Base-by-base conservation (phyloP, 2,113 vertebrate species). In the Ibidorhyncha struthersii region DNA sequence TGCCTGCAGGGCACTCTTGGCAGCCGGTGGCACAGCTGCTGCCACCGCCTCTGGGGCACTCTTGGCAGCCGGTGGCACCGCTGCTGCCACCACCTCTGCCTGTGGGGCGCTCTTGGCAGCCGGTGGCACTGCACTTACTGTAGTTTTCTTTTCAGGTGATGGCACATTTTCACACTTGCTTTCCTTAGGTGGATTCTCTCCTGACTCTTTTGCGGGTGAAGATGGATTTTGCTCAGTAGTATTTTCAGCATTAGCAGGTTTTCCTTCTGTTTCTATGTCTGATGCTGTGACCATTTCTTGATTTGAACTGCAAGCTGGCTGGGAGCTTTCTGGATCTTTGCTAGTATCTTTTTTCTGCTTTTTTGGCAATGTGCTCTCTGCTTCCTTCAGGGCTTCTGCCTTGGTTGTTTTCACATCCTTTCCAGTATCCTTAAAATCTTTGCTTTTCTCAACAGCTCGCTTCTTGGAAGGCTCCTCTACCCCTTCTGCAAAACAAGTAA, bases 401-500 rank as follows among this genome's bases (percentile, higher is more conserved):
- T 96, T 96, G 38, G 78, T 73, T 77, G 45, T 81, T 90, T 97
- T 98, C 73, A 80, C 55, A 63, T 93, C 96, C 83, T 97, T 98
- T 90, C 93, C 96, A 70, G 93, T 93, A 96, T 90, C 96, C 47
- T 97, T 86, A 90, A 92, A 95, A 74, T 80, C 95, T 89, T 13
- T 97, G 80, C 96, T 98, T 89, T 97, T 97, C 77, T 98, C 98
- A 78, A 94, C 21, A 88, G 95, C 86, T 96, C 96, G 93, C 78
- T 98, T 98, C 94, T 98, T 98, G 77, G 65, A 38, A 26, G 97
- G 96, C 27, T 97, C 97, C 63, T 98, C 98, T 98, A 98, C 14
- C 98, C 98, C 97, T 98, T 98, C 98, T 98, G 96, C 65, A 98
- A 98, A 96, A 97, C 65, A 97, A 92, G 67, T 72, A 14, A 93